phyloP scores from a whole-genome alignment of 2,113 vertebrate species.

The Mobula hypostoma region DNA sequence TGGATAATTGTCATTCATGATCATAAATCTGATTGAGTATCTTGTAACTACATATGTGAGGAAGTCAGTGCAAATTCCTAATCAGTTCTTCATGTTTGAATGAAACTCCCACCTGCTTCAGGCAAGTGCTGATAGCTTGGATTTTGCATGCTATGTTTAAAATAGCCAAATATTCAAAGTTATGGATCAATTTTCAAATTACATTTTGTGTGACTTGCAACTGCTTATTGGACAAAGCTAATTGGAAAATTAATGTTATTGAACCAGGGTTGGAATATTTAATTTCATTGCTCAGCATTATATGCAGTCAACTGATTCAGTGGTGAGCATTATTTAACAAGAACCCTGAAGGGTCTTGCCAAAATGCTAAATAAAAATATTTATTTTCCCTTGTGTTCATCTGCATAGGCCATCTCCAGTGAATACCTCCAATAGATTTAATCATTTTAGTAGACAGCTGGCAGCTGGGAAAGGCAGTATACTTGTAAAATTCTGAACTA shows the following conservation, averaged over 20 bases:
- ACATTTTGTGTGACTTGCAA: not conserved
- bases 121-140: not conserved
- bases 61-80: not conserved
- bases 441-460: no score
- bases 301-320: not conserved
- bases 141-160: not conserved
- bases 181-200: not conserved
- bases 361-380: no score
- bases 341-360: no score
- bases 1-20: not conserved
- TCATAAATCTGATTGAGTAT: not conserved
- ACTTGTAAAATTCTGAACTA: no score
- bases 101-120: not conserved
- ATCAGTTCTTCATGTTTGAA: not conserved
- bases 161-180: not conserved
- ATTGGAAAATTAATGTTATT: not conserved
- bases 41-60: not conserved
- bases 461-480: no score
- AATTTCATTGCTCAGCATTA: not conserved
- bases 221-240: not conserved
- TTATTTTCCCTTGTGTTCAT: not conserved
- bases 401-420: not conserved
- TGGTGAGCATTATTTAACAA: no score
- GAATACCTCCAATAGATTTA: no score
- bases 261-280: not conserved